Evolutionary conservation across 2,888 invertebrate genomes (phyloP).

Genomic region (Chaitophorus viminalis): DNA sequence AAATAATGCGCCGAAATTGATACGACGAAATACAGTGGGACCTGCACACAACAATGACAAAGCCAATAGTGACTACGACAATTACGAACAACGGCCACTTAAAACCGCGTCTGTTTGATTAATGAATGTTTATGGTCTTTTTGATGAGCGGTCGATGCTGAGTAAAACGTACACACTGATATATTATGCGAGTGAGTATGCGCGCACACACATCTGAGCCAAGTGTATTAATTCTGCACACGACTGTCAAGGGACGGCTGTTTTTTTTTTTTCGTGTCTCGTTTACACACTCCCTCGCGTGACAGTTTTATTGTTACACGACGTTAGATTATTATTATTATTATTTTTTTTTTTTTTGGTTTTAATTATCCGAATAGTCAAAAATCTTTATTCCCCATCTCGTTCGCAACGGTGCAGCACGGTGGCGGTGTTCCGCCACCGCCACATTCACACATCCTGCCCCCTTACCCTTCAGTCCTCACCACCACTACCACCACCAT

Average conservation of each 20-base stretch:
- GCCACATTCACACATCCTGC: slow-evolving; percentile 7
- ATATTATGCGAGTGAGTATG: not conserved
- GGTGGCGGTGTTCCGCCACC: not conserved
- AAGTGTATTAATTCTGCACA: slow-evolving; percentile 49
- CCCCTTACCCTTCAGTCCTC: not conserved
- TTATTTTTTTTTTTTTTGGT: not conserved
- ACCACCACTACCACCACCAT: not conserved
- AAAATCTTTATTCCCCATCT: not conserved
- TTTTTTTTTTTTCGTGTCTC: slow-evolving; percentile 22
- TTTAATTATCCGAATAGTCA: slow-evolving; percentile 37
- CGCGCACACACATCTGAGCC: not conserved
- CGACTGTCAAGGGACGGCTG: slow-evolving; percentile 12
- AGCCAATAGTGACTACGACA: not conserved
- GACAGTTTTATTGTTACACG: slow-evolving; percentile 53
- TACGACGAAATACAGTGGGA: not conserved
- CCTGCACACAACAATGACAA: not conserved
- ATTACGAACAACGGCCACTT: not conserved
- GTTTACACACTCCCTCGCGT: slow-evolving; percentile 37
- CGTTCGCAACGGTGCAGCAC: not conserved
- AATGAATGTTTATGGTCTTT: slow-evolving; percentile 22
- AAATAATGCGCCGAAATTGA: not conserved
- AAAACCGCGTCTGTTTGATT: slow-evolving; percentile 1
- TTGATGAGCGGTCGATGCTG: not conserved
- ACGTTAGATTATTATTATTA: not conserved
- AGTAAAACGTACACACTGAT: slow-evolving; percentile 16